Base-by-base conservation (phyloP, 1,140 invertebrate species). In the Sarcophaga bullata region DNA sequence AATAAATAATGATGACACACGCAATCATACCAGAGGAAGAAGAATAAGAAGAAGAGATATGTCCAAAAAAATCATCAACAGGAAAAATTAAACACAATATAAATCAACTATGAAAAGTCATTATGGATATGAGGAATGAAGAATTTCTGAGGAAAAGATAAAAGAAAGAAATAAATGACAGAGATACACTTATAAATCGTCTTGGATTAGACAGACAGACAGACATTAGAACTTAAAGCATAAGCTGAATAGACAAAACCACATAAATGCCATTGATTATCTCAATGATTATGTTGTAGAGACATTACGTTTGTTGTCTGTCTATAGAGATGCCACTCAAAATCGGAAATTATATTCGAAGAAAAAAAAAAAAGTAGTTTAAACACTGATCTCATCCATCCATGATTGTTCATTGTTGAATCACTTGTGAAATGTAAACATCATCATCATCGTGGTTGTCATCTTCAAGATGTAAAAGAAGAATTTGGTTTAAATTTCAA, bases 401-500 rank as follows among this genome's bases (percentile, higher is more conserved):
- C 0, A n/a, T n/a, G n/a, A n/a, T n/a, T 50, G 9, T 50, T 50
- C 46, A 17, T 49, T 8, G 6, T 11, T 25, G 73, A 17, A 48
- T 15, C 48, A 37, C n/a, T 76, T 50, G 48, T 78, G 52, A 78
- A 50, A 50, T 78, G 75, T 52, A 78, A 78, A 52, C 75, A 78
- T 52, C 75, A 78, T 78, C 25, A 37, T 37, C 25, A 37, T 37
- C 25, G 25, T 37, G 1, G 4, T 37, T 37, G 4, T 37, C 25
- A 37, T 37, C 25, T 2, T 37, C 1, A 4, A 37, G 1, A 37
- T 2, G 25, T 37, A 37, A 37, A 2, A 37, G 25, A 68, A 19
- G 15, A 78, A 78, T 52, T 78, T 78, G 75, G 75, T 78, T 78
- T 78, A 78, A 78, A 78, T 78, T 78, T 78, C 25, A 78, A 78